Conservation (phyloP, 1,140 invertebrate genomes). For the Ceratina australensis region DNA sequence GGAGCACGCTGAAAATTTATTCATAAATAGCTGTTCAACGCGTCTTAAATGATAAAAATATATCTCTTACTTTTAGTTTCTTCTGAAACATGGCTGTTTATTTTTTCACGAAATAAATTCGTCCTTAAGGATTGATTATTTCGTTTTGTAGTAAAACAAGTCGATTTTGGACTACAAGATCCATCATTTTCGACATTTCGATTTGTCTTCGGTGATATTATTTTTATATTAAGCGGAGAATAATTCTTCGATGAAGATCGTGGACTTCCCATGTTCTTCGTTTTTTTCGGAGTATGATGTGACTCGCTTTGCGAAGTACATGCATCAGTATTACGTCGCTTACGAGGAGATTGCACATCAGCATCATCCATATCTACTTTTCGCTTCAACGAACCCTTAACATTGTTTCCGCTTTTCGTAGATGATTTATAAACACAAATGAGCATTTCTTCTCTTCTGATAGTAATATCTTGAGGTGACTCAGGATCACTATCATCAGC, state of each 20-base stretch:
- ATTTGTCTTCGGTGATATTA: constrained; percentile 68
- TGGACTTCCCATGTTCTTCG: constrained; percentile 51
- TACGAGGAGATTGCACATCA: constrained; percentile 17
- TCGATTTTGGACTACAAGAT: not conserved
- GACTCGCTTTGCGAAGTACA: constrained; percentile 41
- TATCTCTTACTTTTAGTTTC: constrained; percentile 25
- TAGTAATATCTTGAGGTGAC: constrained; percentile 60
- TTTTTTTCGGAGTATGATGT: constrained; percentile 55
- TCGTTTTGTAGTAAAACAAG: constrained; percentile 29
- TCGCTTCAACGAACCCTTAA: constrained; percentile 57
- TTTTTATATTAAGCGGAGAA: constrained; percentile 70
- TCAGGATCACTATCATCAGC: constrained; percentile 58
- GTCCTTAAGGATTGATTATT: constrained; percentile 14
- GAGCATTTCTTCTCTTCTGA: constrained; percentile 63
- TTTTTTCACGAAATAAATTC: constrained; percentile 42
- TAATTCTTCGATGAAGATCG: constrained; percentile 63
- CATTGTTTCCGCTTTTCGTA: constrained; percentile 15
- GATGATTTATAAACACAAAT: constrained; percentile 67
- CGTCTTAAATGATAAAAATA: constrained; percentile 8
- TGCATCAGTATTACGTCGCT: constrained; percentile 25
- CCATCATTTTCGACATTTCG: constrained; percentile 28
- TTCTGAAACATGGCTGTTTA: not conserved
- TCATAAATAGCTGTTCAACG: not conserved
- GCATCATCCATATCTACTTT: constrained; percentile 36
- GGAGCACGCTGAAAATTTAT: constrained; percentile 1